phyloP scores from a whole-genome alignment of 2,888 invertebrate genomes.

The Actias luna region DNA sequence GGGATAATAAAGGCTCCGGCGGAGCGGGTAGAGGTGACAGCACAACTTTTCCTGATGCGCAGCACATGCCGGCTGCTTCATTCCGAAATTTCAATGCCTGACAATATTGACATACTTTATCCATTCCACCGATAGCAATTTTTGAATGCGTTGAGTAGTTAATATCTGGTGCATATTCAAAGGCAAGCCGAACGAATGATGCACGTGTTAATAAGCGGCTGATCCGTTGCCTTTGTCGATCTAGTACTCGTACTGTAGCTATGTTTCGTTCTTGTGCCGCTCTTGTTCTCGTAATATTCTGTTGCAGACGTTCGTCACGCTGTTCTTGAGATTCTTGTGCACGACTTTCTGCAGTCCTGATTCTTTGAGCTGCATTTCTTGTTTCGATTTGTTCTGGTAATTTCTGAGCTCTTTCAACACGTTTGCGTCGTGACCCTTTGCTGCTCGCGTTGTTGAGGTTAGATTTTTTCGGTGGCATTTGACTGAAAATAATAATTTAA shows the following conservation, averaged over 20 bases:
- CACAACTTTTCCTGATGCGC: no score
- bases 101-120: slow-evolving; percentile 17
- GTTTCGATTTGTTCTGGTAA: slow-evolving; percentile 30
- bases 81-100: no score
- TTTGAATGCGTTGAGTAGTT: slow-evolving; percentile 31
- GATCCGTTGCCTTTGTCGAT: no score
- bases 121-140: slow-evolving; percentile 29
- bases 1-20: no score
- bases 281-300: no score
- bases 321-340: no score
- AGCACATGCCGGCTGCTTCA: slow-evolving; percentile 4
- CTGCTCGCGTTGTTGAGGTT: slow-evolving; percentile 35
- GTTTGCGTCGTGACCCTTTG: slow-evolving; percentile 34
- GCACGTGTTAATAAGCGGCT: slow-evolving; percentile 33
- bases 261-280: no score
- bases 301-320: no score
- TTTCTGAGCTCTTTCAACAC: slow-evolving; percentile 33
- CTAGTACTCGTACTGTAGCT: no score
- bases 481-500: no score
- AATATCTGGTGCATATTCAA: slow-evolving; percentile 33
- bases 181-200: slow-evolving; percentile 33
- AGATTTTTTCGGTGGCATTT: slow-evolving; percentile 38
- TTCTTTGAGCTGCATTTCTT: slow-evolving; percentile 35
- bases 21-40: slow-evolving; percentile 24
- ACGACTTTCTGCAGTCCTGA: no score